Percentiles rank a stretch among this genome's conserved stretches.
These are phyloP conservation scores for Coremacera marginata DNA, from an alignment of 2,888 invertebrate genomes.

Conservation along the genomic window DNA sequence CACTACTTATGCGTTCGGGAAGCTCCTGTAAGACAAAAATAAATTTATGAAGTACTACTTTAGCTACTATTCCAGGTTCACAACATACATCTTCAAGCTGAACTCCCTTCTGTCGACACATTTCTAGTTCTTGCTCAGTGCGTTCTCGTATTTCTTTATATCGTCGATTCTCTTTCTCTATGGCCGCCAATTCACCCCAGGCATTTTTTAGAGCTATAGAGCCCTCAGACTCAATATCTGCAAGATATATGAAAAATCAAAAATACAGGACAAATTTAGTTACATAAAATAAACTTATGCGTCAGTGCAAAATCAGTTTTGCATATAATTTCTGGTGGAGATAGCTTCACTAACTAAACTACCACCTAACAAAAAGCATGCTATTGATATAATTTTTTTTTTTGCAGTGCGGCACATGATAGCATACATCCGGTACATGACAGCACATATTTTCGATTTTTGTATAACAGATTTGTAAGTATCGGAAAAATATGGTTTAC, in stretches of 20 bases:
- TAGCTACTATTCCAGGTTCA: background rate
- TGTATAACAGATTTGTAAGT: no score
- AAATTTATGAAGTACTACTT: background rate
- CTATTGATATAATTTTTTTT: no score
- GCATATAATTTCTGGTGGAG: no score
- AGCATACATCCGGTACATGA: no score
- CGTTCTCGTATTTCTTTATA: constrained; percentile 81
- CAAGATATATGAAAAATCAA: constrained; percentile 19
- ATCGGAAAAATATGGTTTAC: no score
- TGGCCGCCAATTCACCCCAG: constrained; percentile 85
- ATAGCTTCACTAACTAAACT: no score
- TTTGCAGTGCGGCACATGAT: no score
- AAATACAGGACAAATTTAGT: background rate
- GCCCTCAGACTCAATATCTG: constrained; percentile 68
- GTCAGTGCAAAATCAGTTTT: no score
- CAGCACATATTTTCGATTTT: no score
- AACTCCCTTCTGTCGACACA: constrained; percentile 82
- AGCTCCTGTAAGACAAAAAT: constrained; percentile 74
- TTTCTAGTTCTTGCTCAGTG: constrained; percentile 85
- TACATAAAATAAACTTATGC: no score
- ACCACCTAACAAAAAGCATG: no score
- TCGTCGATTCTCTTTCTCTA: constrained; percentile 87
- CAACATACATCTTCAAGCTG: constrained; percentile 84
- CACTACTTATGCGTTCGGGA: constrained; percentile 85
- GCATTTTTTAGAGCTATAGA: constrained; percentile 78